Base-by-base conservation (phyloP, 2,797 vertebrate genomes). In the Huso huso region DNA sequence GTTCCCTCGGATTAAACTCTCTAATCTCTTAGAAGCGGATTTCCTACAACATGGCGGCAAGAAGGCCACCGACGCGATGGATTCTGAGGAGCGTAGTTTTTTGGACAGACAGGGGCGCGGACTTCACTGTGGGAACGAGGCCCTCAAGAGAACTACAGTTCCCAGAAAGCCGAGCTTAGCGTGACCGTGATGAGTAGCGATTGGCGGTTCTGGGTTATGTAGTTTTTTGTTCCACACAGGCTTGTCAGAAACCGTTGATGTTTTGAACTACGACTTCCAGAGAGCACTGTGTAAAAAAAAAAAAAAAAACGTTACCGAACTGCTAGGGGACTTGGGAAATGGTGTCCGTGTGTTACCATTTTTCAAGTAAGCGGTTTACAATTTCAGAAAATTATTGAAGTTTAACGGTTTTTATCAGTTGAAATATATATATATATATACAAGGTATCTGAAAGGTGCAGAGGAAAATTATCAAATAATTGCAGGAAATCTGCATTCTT, bases 31-130 rank as follows among this genome's bases (percentile, higher is more conserved):
- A 70, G 80, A 79, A 85, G 53, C 80, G 84, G 87, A 88, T 90
- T 89, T 88, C 88, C 86, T 89, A 85, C 83, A 87, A 87, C 84
- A 86, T 75, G 86, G 83, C 83, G 78, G 71, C 64, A 49, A 52
- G 37, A 11, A 68, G 15, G 7, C 66, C 63, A 13, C 50, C 66
- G 15, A 1, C 73, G 79, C 80, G 69, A 65, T 70, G 83, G 62
- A 5, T 70, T 84, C 6, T 89, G 89, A 88, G 88, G 83, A 87
- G 64, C 87, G 86, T 78, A 88, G 87, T 87, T 6, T 58, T 58
- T 10, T 12, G 9, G 15, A 55, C 7, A 8, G 11, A 8, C 6
- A 4, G 12, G 2, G 23, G 10, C 23, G 23, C 11, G 4, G 3
- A 55, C 23, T 10, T 37, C 23, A 2, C 4, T 37, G 37, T 18